A percentile compares a stretch with the other conserved stretches of the same genome.
phyloP scores from a whole-genome alignment of 1,140 invertebrate genomes.

The Drosophila tsacasi region DNA sequence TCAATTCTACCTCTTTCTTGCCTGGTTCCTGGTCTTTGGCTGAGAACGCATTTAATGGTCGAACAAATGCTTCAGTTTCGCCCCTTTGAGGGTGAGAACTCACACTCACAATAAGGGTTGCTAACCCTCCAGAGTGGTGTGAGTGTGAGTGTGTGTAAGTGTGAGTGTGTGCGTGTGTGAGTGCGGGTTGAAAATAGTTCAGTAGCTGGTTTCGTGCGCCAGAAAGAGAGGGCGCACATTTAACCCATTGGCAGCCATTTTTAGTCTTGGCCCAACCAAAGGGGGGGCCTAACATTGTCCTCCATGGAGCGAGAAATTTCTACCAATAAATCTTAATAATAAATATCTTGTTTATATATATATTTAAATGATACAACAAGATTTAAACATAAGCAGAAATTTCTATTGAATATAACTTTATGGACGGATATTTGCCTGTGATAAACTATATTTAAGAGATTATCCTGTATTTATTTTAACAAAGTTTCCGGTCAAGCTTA shows the following conservation, averaged over 20 bases:
- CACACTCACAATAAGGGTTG: conserved; percentile 40
- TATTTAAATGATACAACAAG: background rate
- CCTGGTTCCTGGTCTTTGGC: background rate
- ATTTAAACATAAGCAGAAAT: too few relatives aligned
- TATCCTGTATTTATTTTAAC: too few relatives aligned
- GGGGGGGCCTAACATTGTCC: background rate
- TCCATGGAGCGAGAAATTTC: background rate
- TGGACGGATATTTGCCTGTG: background rate
- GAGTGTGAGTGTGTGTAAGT: conserved; percentile 1
- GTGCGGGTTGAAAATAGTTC: conserved; percentile 41
- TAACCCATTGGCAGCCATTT: conserved; percentile 56
- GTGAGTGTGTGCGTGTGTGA: conserved; percentile 2
- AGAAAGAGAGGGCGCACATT: conserved; percentile 30
- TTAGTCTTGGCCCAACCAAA: conserved; percentile 26
- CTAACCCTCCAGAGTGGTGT: conserved; percentile 16
- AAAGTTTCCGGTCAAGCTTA: too few relatives aligned
- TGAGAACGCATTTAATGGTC: conserved; percentile 74
- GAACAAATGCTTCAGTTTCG: conserved; percentile 38
- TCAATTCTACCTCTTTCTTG: background rate
- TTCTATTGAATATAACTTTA: background rate
- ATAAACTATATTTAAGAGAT: background rate
- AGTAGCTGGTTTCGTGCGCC: background rate
- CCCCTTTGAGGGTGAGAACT: conserved; percentile 28
- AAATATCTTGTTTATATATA: background rate
- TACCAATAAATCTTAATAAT: background rate